A percentile compares a stretch with the other conserved stretches of the same genome.
phyloP scores from a whole-genome alignment of 1,140 invertebrate genomes.

The Parapsyche elsis region DNA sequence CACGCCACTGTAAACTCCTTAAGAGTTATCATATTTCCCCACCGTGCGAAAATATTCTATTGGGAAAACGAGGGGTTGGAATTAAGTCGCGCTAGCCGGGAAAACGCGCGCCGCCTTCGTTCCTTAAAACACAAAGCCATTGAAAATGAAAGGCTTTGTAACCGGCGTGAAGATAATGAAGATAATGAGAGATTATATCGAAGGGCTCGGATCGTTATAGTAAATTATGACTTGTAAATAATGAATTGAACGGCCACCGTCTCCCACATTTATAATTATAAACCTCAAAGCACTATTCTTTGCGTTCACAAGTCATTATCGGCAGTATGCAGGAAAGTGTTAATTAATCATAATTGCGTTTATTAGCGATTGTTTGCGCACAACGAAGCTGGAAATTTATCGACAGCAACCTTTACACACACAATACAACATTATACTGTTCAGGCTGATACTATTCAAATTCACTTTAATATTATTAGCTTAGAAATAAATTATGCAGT shows the following conservation, averaged over 20 bases:
- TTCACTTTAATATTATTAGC: neutral
- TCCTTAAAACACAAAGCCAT: conserved; percentile 42
- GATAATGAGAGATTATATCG: conserved; percentile 51
- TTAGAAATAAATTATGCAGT: neutral
- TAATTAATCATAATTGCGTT: conserved; percentile 24
- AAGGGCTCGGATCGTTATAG: conserved; percentile 33
- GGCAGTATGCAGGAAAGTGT: neutral
- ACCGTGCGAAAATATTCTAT: conserved; percentile 39
- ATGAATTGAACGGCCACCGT: conserved; percentile 13
- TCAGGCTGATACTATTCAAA: no score
- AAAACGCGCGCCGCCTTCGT: neutral
- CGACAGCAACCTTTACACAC: no score
- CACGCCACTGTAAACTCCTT: conserved; percentile 33
- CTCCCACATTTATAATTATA: neutral
- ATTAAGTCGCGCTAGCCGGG: conserved; percentile 36
- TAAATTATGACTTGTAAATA: conserved; percentile 50
- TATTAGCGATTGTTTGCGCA: no score
- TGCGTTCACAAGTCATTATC: neutral
- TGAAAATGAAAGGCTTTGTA: conserved; percentile 48
- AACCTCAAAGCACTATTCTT: neutral
- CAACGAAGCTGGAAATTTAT: no score
- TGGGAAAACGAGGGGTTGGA: conserved; percentile 24
- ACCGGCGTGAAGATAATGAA: conserved; percentile 46
- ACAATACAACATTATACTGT: no score
- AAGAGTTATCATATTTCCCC: conserved; percentile 51